Percentiles rank a stretch among this genome's conserved stretches.
Evolutionary conservation across 2,113 vertebrate genomes (phyloP).

Genomic region (Lampris incognitus): DNA sequence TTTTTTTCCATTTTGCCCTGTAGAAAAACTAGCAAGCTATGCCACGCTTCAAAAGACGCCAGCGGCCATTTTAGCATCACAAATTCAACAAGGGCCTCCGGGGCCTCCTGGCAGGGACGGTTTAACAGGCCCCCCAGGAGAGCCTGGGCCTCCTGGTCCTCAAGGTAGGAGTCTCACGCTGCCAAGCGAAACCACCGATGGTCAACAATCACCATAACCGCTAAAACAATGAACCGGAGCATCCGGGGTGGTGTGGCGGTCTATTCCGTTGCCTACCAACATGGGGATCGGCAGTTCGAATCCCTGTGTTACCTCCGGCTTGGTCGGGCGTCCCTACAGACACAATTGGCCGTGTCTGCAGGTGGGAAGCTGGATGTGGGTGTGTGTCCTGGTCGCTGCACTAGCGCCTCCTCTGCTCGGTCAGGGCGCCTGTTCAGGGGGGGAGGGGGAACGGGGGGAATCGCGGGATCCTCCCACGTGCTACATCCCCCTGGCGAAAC

Average conservation of each 20-base stretch:
- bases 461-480: too few relatives aligned
- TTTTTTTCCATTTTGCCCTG: neutral
- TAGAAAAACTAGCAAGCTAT: conserved; percentile 85
- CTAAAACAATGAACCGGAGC: conserved; percentile 1
- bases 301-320: too few relatives aligned
- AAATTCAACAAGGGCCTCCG: conserved; percentile 86
- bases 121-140: conserved; percentile 89
- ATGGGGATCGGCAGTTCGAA: too few relatives aligned
- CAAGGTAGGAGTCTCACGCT: conserved; percentile 86
- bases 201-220: conserved; percentile 1
- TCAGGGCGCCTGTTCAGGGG: too few relatives aligned
- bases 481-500: too few relatives aligned
- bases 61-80: conserved; percentile 90
- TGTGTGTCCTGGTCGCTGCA: too few relatives aligned
- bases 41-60: conserved; percentile 86
- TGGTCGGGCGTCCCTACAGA: too few relatives aligned
- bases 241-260: neutral
- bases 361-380: too few relatives aligned
- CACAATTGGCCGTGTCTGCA: too few relatives aligned
- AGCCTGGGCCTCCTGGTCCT: conserved; percentile 86
- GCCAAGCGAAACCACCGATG: conserved; percentile 33
- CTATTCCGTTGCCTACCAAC: too few relatives aligned
- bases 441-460: too few relatives aligned
- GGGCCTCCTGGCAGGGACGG: conserved; percentile 92
- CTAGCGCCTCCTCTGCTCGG: too few relatives aligned